Conservation (phyloP, 2,888 invertebrate species). For the Phengaris arion region DNA sequence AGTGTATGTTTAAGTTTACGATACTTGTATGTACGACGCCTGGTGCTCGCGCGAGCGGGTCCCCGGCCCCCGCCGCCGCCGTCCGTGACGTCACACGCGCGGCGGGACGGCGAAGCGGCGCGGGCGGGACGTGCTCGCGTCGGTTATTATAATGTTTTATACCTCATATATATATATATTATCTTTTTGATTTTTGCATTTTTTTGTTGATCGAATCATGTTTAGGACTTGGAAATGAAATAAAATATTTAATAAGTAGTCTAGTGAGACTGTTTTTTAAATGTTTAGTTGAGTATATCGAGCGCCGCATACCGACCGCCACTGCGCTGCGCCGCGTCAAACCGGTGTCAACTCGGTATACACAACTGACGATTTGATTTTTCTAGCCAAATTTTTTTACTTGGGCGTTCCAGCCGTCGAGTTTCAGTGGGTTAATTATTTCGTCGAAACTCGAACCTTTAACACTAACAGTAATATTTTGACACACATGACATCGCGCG, state of each 20-base stretch:
- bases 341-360: neutral
- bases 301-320: neutral
- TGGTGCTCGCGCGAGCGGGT: slow-evolving; percentile 12
- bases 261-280: slow-evolving; percentile 9
- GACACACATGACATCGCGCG: neutral
- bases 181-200: slow-evolving; percentile 35
- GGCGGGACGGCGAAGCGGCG: neutral
- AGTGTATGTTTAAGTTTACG: slow-evolving; percentile 25
- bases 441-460: neutral
- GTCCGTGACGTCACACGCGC: neutral
- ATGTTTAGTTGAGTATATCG: neutral
- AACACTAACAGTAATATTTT: neutral
- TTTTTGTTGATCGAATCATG: slow-evolving; percentile 35
- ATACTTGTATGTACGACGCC: neutral
- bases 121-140: slow-evolving; percentile 15
- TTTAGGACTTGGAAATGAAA: slow-evolving; percentile 29
- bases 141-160: slow-evolving; percentile 25
- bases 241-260: slow-evolving; percentile 26
- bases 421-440: neutral
- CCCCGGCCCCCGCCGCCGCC: neutral
- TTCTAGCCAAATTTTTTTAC: slow-evolving; percentile 2
- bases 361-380: neutral
- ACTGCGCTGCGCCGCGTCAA: neutral
- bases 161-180: slow-evolving; percentile 29
- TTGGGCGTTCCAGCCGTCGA: neutral